Evolutionary conservation across 2,797 vertebrate species (phyloP), one percentile per base, ranked within the genome.

Genomic region (Paramormyrops hopkinsi): DNA sequence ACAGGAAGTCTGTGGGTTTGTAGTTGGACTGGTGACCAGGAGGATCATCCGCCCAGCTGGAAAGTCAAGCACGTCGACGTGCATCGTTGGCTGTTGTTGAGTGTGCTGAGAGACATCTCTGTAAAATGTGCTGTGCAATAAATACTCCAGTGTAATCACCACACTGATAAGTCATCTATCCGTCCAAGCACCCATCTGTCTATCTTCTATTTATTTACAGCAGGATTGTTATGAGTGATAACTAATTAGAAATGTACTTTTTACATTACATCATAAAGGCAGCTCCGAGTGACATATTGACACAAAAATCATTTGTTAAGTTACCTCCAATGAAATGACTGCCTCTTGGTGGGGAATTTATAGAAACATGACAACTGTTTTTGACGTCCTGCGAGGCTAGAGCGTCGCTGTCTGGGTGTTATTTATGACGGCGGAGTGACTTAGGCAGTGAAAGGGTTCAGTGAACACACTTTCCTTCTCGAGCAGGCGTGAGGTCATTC

Each of bases 281-380:
- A 50, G 22, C 22, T 48, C 44, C 5, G 9, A 84, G 12, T 5
- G 19, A 22, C 2, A 22, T 22, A 22, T 48, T 84, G 25, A 50
- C 44, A 46, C 7, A 14, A 50, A 84, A 84, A 46, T 84, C 44
- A 44, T 22, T 84, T 37, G 14, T 37, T 44, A 48, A 14, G 46
- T 29, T 84, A 14, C 44, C 3, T 29, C 44, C 73, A 44, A 44
- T 4, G 82, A 48, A 84, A 84, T 22, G 82, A 48, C 5, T 48
- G n/a, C 46, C 51, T n/a, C 82, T 59, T 9, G 82, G 8, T 48
- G 44, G 46, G 82, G 44, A 84, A 84, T 84, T 84, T 50, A 84
- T 84, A 48, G 82, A 84, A 48, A 54, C 50, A 87, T 56, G 51
- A 56, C 85, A 54, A 37, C 85, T 87, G 85, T 54, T 37, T 25